phyloP scores from a whole-genome alignment of 2,113 vertebrate species.

The Budorcas taxicolor region DNA sequence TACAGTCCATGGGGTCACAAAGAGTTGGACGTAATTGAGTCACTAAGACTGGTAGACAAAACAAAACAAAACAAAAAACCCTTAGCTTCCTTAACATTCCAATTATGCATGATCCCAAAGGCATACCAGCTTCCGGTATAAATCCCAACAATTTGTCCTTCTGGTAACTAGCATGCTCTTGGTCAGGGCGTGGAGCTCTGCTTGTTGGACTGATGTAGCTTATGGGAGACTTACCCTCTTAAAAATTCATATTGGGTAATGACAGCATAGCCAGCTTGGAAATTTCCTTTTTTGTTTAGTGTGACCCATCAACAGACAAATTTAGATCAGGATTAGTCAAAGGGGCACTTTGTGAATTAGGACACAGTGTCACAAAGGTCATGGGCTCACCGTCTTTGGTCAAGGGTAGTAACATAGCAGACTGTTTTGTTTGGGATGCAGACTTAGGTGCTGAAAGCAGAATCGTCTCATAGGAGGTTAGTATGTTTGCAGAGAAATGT shows the following conservation, averaged over 20 bases:
- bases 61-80: not conserved
- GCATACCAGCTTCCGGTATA: not conserved
- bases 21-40: not conserved
- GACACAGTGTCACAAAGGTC: not conserved
- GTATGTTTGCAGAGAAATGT: not conserved
- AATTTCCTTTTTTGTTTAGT: not conserved
- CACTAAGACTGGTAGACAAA: not conserved
- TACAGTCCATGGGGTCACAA: not conserved
- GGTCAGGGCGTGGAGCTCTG: not conserved
- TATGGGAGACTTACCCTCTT: not conserved
- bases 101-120: not conserved
- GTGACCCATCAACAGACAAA: not conserved
- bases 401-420: too few species aligned
- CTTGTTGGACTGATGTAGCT: not conserved
- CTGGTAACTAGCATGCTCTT: not conserved
- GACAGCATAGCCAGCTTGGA: not conserved
- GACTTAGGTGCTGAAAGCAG: not conserved
- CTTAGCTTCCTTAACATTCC: not conserved
- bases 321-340: not conserved
- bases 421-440: not conserved
- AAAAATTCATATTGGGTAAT: not conserved
- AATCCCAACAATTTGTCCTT: not conserved
- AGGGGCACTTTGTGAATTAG: not conserved
- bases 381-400: not conserved
- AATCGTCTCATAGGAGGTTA: not conserved